Base-by-base conservation (phyloP, 2,113 vertebrate genomes). In the Nothobranchius furzeri region DNA sequence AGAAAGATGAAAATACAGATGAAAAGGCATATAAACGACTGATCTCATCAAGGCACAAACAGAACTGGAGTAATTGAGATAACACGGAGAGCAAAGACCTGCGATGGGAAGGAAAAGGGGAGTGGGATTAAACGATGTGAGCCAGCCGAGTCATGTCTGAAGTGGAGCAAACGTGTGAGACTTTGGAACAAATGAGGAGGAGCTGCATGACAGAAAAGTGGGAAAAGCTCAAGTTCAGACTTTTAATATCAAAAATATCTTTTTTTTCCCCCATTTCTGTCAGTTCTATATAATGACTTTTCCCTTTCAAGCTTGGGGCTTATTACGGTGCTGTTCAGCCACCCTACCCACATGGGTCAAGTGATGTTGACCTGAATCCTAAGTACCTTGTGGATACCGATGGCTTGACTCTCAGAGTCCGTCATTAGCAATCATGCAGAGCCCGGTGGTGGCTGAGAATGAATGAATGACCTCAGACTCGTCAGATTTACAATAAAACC, bases 361-460 rank as follows among this genome's bases (percentile, higher is more conserved):
- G 76, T 75, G 77, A 58, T 62, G 82, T 69, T 74, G 78, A 86
- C 85, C 79, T 83, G 83, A 85, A 83, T 86, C 79, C 84, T 64
- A 70, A 82, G 70, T 77, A 68, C 81, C 47, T 66, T 52, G 40
- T 54, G 47, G 69, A 63, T 81, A 82, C 70, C 78, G 14, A 56
- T 40, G 56, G 66, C 66, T 37, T 43, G 25, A 60, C 59, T 69
- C 65, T 59, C 73, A 66, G 36, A 81, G 72, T 69, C 62, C 35
- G 70, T 84, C 62, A 68, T 84, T 82, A 84, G 60, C 56, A 75
- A 75, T 59, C 51, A 36, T 7, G 30, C 24, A 0, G 0, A 60
- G 50, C 49, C 40, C 43, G 0, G 30, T 36, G 60, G 40, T 54
- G 51, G 58, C 20, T 12, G 51, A 42, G 25, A 62, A 58, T n/a